phyloP scores from a whole-genome alignment of 1,140 invertebrate genomes.

The Parapsyche elsis region DNA sequence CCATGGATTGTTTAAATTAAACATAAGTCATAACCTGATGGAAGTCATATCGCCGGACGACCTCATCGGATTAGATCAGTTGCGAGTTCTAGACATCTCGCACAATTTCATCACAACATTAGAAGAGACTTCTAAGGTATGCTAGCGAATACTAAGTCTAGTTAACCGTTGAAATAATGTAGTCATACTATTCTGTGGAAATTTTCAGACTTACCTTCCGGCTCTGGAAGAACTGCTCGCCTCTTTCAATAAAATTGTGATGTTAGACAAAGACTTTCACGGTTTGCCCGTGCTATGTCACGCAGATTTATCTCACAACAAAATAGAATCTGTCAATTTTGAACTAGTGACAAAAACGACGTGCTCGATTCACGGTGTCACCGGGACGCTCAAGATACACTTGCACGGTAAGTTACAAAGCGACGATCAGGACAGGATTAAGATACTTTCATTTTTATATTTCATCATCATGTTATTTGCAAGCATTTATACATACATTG shows the following conservation, averaged over 20 bases:
- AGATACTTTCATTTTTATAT: neutral
- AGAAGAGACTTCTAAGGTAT: slow-evolving; percentile 83
- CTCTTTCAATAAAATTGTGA: slow-evolving; percentile 77
- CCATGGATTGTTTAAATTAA: slow-evolving; percentile 75
- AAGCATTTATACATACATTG: neutral
- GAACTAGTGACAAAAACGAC: slow-evolving; percentile 81
- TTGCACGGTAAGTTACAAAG: slow-evolving; percentile 73
- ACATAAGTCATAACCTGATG: slow-evolving; percentile 79
- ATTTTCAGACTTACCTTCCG: slow-evolving; percentile 78
- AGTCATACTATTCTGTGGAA: neutral
- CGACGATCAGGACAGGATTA: neutral
- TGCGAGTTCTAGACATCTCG: slow-evolving; percentile 80
- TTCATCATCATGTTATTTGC: neutral
- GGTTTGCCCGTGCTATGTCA: slow-evolving; percentile 80
- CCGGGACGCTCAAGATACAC: slow-evolving; percentile 79
- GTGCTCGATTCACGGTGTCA: slow-evolving; percentile 80
- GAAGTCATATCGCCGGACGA: slow-evolving; percentile 78
- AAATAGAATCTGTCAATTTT: slow-evolving; percentile 75
- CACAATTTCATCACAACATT: slow-evolving; percentile 79
- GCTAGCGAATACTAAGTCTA: neutral
- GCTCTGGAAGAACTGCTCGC: slow-evolving; percentile 79
- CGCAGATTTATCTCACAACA: slow-evolving; percentile 81
- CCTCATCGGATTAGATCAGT: slow-evolving; percentile 76
- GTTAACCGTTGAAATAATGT: neutral
- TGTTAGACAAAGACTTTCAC: slow-evolving; percentile 81